Conservation (phyloP, 1,140 invertebrate species). For the Atopsyche davidsoni region DNA sequence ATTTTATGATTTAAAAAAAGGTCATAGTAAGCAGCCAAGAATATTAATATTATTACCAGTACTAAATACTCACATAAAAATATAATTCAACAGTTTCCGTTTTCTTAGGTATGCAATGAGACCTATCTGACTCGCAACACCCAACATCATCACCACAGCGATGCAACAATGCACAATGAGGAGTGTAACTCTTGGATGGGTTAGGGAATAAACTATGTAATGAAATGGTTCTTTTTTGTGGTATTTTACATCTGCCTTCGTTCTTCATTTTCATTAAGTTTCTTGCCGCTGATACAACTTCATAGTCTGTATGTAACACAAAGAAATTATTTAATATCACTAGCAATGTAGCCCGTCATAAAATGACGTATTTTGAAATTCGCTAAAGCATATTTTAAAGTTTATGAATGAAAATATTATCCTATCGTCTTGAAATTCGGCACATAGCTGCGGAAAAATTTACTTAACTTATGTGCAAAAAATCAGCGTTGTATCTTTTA, state of each 20-base stretch:
- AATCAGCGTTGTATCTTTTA: too few species aligned
- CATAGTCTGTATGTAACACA: conserved; percentile 18
- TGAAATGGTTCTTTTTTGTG: conserved; percentile 56
- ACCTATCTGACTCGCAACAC: conserved; percentile 57
- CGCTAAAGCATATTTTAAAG: too few species aligned
- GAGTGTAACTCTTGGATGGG: conserved; percentile 62
- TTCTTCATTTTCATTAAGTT: conserved; percentile 12
- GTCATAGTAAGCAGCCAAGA: too few species aligned
- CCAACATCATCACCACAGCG: conserved; percentile 72
- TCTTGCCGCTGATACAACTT: conserved; percentile 7
- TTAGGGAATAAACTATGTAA: conserved; percentile 47
- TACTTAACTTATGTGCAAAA: too few species aligned
- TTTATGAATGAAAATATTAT: too few species aligned
- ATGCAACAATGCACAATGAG: conserved; percentile 67
- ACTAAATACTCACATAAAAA: conserved; percentile 54
- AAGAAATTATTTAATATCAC: too few species aligned
- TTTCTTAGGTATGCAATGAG: conserved; percentile 62
- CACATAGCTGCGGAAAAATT: too few species aligned
- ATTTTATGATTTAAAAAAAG: not conserved
- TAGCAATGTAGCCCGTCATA: too few species aligned
- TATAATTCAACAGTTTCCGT: conserved; percentile 58
- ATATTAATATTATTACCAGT: not conserved
- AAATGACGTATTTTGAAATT: too few species aligned
- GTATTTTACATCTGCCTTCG: conserved; percentile 57
- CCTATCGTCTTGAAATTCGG: too few species aligned